Base-by-base conservation (phyloP, 2,113 vertebrate species). In the Heterotis niloticus region DNA sequence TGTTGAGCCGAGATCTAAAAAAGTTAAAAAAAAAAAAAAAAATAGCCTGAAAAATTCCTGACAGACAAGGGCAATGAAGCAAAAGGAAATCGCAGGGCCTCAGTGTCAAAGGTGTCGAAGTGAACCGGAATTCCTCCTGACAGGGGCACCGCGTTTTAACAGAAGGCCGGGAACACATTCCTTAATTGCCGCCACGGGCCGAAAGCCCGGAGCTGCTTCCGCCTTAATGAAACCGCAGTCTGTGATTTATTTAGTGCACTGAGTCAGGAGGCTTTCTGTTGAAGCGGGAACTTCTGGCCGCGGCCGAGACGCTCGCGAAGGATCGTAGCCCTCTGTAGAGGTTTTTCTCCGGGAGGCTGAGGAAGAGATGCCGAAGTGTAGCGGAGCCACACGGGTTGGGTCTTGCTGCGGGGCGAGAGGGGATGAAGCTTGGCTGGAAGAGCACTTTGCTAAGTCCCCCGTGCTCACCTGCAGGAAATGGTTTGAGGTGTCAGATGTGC, bases 401-500 rank as follows among this genome's bases (percentile, higher is more conserved):
- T n/a, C 26, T 62, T 29, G 14, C 44, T 9, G 17, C 17, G 10
- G 62, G 24, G 28, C 71, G 56, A 34, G 62, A 67, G 17, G 60
- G 71, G 78, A 29, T 64, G 23, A 28, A 18, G 5, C n/a, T 10
- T 18, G 78, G 13, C 4, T 70, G 52, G 65, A 56, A 12, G 57
- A 54, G 28, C 5, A 5, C 10, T 64, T 54, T 17, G 52, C 10
- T 54, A 17, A 70, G 26, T 67, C 85, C 82, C 83, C 59, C 59
- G n/a, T 83, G 82, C 83, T 79, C 83, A 59, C 7, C 77, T 81
- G 85, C 83, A 84, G 77, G 82, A 54, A 81, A 84, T 85, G 81
- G 81, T 86, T 83, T 75, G 85, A 87, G 89, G 88, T 87, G 86
- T 85, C 84, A 88, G 87, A 85, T 89, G 67, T 51, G 65, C 84